Evolutionary conservation across 2,797 vertebrate genomes (phyloP), one percentile per base, ranked within the genome.

Genomic region (Margarornis squamiger): DNA sequence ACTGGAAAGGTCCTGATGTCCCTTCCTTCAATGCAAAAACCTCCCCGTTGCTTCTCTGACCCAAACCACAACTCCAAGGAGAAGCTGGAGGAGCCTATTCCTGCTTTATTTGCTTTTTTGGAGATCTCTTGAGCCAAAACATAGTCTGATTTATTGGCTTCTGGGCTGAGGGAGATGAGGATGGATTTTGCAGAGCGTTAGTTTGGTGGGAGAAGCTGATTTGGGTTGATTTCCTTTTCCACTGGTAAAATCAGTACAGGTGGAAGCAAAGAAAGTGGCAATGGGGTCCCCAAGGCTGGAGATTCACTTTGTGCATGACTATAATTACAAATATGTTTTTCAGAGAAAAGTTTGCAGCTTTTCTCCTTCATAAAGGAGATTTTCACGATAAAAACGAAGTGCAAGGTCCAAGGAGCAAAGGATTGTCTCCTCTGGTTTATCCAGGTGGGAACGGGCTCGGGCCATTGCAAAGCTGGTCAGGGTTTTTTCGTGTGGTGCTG

Each of bases 131-230:
- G 38, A 65, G 51, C 39, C 29, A 63, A 48, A 70, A 30, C 7
- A 4, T 0, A 8, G 3, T 0, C 51, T 20, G 34, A 51, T 36
- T 39, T 29, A 0, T 5, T 46, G 58, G 6, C 46, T 67, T 23
- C 51, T n/a, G 26, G 57, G 29, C 39, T 52, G 55, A 70, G 38
- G 21, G 16, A 59, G 8, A 14, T 1, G 24, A 18, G 63, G 29
- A 17, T 20, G 15, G n/a, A 41, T 7, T 30, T 23, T 70, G 23
- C 41, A 63, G 39, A 57, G 34, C 2, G 1, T 14, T 7, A 18
- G 3, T 65, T 45, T 61, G 45, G 14, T 34, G 49, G 32, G 10
- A 84, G 34, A 55, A 88, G 66, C 4, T 66, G 14, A 3, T 8
- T 20, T 15, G 11, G 32, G 17, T 6, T 30, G 16, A 9, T 67